A percentile compares a stretch with the other conserved stretches of the same genome.
These are phyloP conservation scores for Dicentrarchus labrax DNA, from an alignment of 2,113 vertebrate genomes.

Conservation along the genomic window DNA sequence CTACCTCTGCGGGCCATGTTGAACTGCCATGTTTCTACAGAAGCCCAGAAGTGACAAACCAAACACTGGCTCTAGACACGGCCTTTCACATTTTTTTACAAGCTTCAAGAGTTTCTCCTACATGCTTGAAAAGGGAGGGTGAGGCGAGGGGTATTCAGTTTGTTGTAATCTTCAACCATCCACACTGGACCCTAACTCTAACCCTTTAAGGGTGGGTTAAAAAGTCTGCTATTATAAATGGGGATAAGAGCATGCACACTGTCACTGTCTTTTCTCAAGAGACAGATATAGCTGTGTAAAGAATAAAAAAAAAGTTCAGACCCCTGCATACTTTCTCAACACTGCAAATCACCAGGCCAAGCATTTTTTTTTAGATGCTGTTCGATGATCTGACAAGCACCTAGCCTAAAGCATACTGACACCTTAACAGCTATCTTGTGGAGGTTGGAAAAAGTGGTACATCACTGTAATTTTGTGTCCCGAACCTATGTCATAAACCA, in stretches of 20 bases:
- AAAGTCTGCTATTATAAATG: not conserved
- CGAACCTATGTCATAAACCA: not conserved
- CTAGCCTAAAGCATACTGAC: conserved; percentile 4
- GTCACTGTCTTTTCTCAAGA: not conserved
- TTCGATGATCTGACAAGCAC: conserved; percentile 14
- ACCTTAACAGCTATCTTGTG: conserved; percentile 15
- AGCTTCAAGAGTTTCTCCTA: no score
- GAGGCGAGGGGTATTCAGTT: no score
- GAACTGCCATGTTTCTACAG: no score
- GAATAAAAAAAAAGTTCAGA: not conserved
- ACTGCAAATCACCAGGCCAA: not conserved
- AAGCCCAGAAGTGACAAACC: no score
- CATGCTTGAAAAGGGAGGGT: no score
- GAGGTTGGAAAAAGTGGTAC: conserved; percentile 5
- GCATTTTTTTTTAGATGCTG: not conserved
- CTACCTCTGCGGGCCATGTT: no score
- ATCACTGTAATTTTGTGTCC: conserved; percentile 18
- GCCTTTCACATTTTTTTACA: no score
- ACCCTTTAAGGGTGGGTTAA: no score
- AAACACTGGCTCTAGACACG: no score
- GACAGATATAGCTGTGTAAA: not conserved
- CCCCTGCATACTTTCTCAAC: not conserved
- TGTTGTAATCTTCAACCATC: no score
- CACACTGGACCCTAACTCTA: no score
- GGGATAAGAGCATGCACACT: not conserved